Percentiles rank a stretch among this genome's conserved stretches.
Evolutionary conservation across 2,797 vertebrate species (phyloP).

Genomic region (Acanthis flammea): DNA sequence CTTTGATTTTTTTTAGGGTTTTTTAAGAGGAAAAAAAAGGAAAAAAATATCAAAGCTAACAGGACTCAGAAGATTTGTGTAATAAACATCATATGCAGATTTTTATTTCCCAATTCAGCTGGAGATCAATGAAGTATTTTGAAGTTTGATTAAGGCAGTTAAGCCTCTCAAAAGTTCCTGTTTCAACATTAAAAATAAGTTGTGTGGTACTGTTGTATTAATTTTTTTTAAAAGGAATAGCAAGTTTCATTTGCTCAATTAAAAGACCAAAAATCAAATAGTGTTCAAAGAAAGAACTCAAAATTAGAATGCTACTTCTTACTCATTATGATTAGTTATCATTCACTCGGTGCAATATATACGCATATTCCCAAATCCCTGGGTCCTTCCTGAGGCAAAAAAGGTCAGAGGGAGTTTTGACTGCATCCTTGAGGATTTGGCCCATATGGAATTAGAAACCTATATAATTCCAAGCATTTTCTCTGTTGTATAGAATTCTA

Average conservation of each 20-base stretch:
- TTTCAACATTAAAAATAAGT: slow-evolving; percentile 35
- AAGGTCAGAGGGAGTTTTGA: slow-evolving; percentile 49
- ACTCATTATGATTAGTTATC: not conserved
- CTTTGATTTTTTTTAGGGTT: slow-evolving; percentile 28
- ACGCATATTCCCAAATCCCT: not conserved
- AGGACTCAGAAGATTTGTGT: slow-evolving; percentile 75
- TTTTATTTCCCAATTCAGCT: slow-evolving; percentile 67
- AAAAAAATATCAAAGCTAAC: slow-evolving; percentile 76
- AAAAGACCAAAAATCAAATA: slow-evolving; percentile 6
- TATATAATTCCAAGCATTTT: slow-evolving; percentile 40
- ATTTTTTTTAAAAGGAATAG: not conserved
- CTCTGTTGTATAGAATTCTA: slow-evolving; percentile 34
- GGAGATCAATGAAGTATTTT: slow-evolving; percentile 69
- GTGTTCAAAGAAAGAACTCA: not conserved
- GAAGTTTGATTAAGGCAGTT: slow-evolving; percentile 74
- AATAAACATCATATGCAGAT: slow-evolving; percentile 77
- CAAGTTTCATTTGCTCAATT: slow-evolving; percentile 6
- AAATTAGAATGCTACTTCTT: not conserved
- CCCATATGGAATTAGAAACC: slow-evolving; percentile 56
- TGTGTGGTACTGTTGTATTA: not conserved
- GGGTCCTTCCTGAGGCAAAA: not conserved
- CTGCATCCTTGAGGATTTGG: slow-evolving; percentile 48
- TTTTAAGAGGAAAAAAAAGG: not conserved
- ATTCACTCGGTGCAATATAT: not conserved
- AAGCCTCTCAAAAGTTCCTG: slow-evolving; percentile 19